Evolutionary conservation across 2,113 vertebrate genomes (phyloP).

Genomic region (Brienomyrus longianalis): DNA sequence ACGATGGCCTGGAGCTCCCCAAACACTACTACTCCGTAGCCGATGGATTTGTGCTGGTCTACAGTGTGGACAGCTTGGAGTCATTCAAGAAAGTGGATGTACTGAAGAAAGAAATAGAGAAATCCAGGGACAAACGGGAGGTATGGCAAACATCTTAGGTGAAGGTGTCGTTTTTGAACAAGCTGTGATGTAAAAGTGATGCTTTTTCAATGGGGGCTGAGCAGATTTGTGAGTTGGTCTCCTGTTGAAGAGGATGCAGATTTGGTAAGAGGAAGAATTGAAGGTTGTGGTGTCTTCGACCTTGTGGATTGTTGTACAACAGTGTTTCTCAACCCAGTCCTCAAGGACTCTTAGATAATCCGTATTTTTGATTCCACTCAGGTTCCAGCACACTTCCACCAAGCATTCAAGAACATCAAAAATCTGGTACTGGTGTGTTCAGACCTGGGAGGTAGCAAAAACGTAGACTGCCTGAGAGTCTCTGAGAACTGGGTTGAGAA

Average conservation of each 20-base stretch:
- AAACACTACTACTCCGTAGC: conserved; percentile 86
- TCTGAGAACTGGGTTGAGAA: background rate
- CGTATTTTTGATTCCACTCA: background rate
- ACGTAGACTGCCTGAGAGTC: background rate
- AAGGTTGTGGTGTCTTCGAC: background rate
- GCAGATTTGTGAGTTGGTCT: too few relatives aligned
- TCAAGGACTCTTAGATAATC: background rate
- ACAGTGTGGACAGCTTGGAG: conserved; percentile 80
- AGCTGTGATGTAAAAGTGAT: background rate
- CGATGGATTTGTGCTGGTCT: conserved; percentile 83
- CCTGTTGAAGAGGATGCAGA: background rate
- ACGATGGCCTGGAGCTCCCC: conserved; percentile 74
- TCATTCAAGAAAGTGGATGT: conserved; percentile 80
- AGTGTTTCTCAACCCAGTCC: background rate
- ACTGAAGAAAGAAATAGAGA: conserved; percentile 86
- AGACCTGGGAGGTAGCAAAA: background rate
- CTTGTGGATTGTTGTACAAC: background rate
- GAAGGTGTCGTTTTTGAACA: background rate
- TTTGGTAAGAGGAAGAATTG: background rate
- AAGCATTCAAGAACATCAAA: background rate
- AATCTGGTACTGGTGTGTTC: background rate
- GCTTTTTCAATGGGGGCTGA: background rate
- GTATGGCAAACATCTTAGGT: conserved; percentile 42
- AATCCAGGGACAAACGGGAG: conserved; percentile 90
- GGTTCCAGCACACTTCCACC: background rate